Conservation (phyloP, 2,888 invertebrate species). For the Andrena dorsata region DNA sequence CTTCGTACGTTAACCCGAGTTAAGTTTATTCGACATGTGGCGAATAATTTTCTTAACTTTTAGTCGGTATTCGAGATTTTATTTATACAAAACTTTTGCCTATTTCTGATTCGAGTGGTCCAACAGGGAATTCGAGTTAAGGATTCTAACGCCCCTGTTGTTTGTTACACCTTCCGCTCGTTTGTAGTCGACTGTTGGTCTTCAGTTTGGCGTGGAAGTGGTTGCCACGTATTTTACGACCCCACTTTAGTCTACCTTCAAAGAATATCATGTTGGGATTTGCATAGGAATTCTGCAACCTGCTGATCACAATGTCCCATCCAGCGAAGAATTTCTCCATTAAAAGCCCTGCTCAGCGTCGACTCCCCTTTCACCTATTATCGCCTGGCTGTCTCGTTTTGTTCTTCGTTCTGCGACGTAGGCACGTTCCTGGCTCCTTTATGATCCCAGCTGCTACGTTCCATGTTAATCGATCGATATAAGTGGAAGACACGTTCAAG, state of each 20-base stretch:
- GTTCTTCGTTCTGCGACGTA: neutral
- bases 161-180: neutral
- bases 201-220: neutral
- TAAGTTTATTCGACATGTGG: too few relatives aligned
- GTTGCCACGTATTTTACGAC: neutral
- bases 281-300: neutral
- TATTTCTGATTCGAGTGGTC: neutral
- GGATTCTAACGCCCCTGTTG: neutral
- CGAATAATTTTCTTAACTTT: too few relatives aligned
- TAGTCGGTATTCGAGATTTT: too few relatives aligned
- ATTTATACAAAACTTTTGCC: too few relatives aligned
- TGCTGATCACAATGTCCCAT: constrained; percentile 16
- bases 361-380: constrained; percentile 23
- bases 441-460: neutral
- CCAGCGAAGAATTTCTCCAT: constrained; percentile 6
- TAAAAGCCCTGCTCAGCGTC: neutral
- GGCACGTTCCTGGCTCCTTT: neutral
- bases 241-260: constrained; percentile 39
- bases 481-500: neutral
- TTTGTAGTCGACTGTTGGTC: neutral
- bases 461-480: neutral
- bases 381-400: neutral
- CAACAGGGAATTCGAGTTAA: neutral
- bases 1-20: too few relatives aligned
- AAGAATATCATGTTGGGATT: constrained; percentile 36